Conservation (phyloP, 2,797 vertebrate species). For the Chaunax sp. region DNA sequence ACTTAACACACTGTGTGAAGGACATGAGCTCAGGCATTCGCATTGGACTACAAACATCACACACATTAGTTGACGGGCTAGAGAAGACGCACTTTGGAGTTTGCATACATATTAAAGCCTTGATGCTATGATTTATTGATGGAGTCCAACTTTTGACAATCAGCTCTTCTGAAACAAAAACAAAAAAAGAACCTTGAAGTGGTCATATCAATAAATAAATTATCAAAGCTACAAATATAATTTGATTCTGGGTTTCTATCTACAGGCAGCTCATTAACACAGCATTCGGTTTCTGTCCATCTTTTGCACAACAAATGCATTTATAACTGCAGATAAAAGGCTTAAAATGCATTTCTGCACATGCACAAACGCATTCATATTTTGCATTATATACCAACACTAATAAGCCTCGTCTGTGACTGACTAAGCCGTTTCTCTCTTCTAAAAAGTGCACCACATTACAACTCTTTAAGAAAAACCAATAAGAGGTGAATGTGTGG, state of each 20-base stretch:
- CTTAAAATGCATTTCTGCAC: too few species aligned
- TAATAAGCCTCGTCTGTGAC: slow-evolving; percentile 22
- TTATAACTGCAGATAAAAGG: not conserved
- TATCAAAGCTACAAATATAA: not conserved
- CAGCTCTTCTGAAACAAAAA: not conserved
- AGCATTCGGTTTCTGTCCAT: not conserved
- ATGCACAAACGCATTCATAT: not conserved
- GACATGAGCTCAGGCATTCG: slow-evolving; percentile 26
- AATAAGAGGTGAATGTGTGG: not conserved
- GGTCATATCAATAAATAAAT: slow-evolving; percentile 18
- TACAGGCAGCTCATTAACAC: not conserved
- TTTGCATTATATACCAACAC: not conserved
- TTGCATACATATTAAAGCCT: too few species aligned
- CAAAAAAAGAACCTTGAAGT: too few species aligned
- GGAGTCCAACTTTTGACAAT: slow-evolving; percentile 3
- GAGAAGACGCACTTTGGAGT: too few species aligned
- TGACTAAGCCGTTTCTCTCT: not conserved
- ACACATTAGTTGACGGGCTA: not conserved
- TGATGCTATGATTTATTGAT: slow-evolving; percentile 15
- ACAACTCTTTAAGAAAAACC: slow-evolving; percentile 18
- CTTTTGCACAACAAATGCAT: not conserved
- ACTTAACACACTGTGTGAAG: slow-evolving; percentile 43
- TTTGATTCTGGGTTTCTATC: not conserved
- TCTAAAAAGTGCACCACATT: slow-evolving; percentile 15
- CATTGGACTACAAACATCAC: slow-evolving; percentile 11